These are phyloP conservation scores for Leptogaster cylindrica DNA, from an alignment of 2,888 invertebrate species.

Conservation along the genomic window DNA sequence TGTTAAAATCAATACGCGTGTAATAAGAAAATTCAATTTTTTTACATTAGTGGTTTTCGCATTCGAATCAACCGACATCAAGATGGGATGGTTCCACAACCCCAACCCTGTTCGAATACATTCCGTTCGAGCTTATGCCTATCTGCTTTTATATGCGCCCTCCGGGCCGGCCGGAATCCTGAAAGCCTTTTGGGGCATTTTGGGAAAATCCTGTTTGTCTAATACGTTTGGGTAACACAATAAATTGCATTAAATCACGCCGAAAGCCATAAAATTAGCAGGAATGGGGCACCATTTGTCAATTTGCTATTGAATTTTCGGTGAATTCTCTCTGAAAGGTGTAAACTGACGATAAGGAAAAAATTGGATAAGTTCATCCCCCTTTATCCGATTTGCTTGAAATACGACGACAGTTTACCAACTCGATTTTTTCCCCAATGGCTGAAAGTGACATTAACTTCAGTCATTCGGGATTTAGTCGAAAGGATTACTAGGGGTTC, in stretches of 20 bases:
- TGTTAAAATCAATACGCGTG: constrained; percentile 21
- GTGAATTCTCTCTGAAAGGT: constrained; percentile 39
- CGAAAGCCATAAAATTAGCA: constrained; percentile 46
- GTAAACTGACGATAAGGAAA: constrained; percentile 46
- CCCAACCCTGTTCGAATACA: constrained; percentile 12
- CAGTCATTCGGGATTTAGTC: constrained; percentile 33
- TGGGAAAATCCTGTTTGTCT: constrained; percentile 38
- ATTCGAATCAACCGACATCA: constrained; percentile 9
- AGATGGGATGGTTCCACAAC: constrained; percentile 2
- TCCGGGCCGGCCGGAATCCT: neutral
- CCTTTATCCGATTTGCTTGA: constrained; percentile 46
- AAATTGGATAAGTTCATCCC: constrained; percentile 47
- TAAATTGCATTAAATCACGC: constrained; percentile 46
- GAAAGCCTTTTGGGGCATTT: constrained; percentile 12
- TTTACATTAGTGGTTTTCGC: neutral
- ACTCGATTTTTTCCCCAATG: constrained; percentile 41
- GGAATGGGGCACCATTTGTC: constrained; percentile 45
- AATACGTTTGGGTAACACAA: constrained; percentile 36
- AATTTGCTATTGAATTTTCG: constrained; percentile 44
- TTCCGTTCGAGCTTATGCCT: constrained; percentile 5
- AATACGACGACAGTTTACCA: constrained; percentile 43
- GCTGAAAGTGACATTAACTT: constrained; percentile 34
- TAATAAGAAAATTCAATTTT: constrained; percentile 21
- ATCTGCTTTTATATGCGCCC: constrained; percentile 1
- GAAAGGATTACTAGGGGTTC: constrained; percentile 37